A percentile compares a stretch with the other conserved stretches of the same genome.
Evolutionary conservation across 2,888 invertebrate species (phyloP).

Genomic region (Oscheius onirici): DNA sequence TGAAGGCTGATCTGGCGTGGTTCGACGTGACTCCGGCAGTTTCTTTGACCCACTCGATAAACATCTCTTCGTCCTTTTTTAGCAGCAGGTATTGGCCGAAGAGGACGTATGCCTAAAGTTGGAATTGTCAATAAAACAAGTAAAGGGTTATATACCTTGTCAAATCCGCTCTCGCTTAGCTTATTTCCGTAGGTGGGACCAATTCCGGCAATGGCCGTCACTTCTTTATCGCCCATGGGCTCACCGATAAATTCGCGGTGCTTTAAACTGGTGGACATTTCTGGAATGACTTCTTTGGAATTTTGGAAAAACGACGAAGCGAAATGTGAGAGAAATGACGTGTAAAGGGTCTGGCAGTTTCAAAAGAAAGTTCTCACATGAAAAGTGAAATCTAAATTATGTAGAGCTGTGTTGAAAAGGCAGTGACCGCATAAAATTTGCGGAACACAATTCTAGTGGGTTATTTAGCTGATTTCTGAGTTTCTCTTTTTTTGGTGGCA

Average conservation of each 20-base stretch:
- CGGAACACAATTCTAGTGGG: too few species aligned
- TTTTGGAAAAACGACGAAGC: too few species aligned
- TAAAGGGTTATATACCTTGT: constrained; percentile 79
- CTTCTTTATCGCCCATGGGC: constrained; percentile 92
- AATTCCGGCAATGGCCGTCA: constrained; percentile 93
- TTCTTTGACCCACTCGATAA: constrained; percentile 97
- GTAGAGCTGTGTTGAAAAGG: too few species aligned
- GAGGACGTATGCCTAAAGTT: constrained; percentile 90
- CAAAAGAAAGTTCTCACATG: too few species aligned
- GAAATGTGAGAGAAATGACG: too few species aligned
- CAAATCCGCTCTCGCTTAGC: constrained; percentile 87
- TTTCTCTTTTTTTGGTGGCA: too few species aligned
- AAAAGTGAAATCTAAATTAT: too few species aligned
- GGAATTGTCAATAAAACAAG: background rate
- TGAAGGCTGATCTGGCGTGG: constrained; percentile 91
- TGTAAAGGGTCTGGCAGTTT: too few species aligned
- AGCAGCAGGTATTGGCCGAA: constrained; percentile 93
- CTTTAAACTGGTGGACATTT: constrained; percentile 83
- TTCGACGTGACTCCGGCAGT: constrained; percentile 88
- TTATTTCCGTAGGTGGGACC: constrained; percentile 90
- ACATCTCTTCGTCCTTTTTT: constrained; percentile 93
- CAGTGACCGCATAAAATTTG: too few species aligned
- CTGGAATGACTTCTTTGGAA: too few species aligned
- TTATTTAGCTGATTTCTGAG: too few species aligned
- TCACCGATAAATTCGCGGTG: constrained; percentile 91